phyloP scores from a whole-genome alignment of 1,140 invertebrate genomes.

The Philotrypesis tridentata region DNA sequence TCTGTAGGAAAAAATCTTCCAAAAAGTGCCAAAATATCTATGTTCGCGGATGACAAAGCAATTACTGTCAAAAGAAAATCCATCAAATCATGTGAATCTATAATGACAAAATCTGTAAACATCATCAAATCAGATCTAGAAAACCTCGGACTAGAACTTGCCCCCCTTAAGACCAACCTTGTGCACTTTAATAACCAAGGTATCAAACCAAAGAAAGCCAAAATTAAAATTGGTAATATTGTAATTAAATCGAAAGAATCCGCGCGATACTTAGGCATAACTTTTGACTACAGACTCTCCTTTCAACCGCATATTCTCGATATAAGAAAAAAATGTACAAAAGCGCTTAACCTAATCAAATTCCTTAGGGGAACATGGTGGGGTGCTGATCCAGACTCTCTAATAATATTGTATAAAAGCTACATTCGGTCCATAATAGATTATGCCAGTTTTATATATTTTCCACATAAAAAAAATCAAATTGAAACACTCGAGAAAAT shows the following conservation, averaged over 20 bases:
- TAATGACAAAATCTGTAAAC: not conserved
- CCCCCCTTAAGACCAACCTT: not conserved
- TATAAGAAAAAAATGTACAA: not conserved
- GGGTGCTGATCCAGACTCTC: not conserved
- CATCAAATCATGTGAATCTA: not conserved
- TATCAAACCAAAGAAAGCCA: not conserved
- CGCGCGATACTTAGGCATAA: not conserved
- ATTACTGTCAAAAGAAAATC: not conserved
- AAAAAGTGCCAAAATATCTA: not conserved
- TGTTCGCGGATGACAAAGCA: too few species aligned
- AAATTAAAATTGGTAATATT: not conserved
- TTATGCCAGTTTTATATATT: not conserved
- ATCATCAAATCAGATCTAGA: not conserved
- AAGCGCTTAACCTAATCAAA: not conserved
- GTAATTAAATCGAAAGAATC: not conserved
- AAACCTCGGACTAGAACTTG: constrained; percentile 1
- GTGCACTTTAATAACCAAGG: constrained; percentile 5
- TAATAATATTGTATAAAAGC: not conserved
- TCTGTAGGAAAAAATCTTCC: not conserved
- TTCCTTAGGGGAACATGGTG: not conserved
- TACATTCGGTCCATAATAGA: constrained; percentile 9
- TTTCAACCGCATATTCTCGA: not conserved
- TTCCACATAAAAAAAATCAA: not conserved
- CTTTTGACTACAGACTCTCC: not conserved
- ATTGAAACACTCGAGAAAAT: not conserved